phyloP scores from a whole-genome alignment of 1,140 invertebrate genomes.

The Lordiphosa collinella region DNA sequence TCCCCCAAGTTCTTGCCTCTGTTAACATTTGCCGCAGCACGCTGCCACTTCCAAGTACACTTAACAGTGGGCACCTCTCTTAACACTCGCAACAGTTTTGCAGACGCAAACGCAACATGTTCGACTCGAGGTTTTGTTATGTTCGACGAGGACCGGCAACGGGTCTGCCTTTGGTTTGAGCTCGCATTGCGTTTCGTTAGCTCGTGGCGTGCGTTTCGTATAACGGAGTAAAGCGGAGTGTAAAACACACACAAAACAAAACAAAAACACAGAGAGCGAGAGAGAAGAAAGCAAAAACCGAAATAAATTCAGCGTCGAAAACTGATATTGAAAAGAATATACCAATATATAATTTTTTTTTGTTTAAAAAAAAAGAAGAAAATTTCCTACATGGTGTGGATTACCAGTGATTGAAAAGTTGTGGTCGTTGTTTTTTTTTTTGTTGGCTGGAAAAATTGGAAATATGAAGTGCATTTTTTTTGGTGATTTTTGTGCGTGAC shows the following conservation, averaged over 20 bases:
- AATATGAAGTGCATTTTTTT: background rate
- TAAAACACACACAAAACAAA: background rate
- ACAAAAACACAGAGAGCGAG: background rate
- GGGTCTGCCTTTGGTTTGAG: constrained; percentile 7
- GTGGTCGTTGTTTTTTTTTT: background rate
- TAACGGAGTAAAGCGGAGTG: constrained; percentile 30
- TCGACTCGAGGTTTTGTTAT: constrained; percentile 34
- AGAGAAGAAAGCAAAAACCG: background rate
- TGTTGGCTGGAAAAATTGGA: background rate
- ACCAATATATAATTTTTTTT: constrained; percentile 9
- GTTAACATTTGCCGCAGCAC: too few relatives aligned
- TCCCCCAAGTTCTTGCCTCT: too few relatives aligned
- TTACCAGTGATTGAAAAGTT: constrained; percentile 46
- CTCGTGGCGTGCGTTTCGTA: constrained; percentile 54
- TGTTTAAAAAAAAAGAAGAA: constrained; percentile 21
- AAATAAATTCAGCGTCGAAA: background rate
- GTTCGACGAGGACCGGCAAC: constrained; percentile 30
- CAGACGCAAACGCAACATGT: constrained; percentile 30
- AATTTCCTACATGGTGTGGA: constrained; percentile 44
- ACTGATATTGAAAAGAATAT: background rate
- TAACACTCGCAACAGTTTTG: constrained; percentile 5
- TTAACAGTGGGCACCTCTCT: background rate
- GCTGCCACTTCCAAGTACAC: too few relatives aligned
- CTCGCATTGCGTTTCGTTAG: constrained; percentile 53
- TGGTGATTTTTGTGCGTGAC: too few relatives aligned